These are phyloP conservation scores for Sorex maritimensis DNA, from an alignment of 2,797 vertebrate species.

Conservation along the genomic window DNA sequence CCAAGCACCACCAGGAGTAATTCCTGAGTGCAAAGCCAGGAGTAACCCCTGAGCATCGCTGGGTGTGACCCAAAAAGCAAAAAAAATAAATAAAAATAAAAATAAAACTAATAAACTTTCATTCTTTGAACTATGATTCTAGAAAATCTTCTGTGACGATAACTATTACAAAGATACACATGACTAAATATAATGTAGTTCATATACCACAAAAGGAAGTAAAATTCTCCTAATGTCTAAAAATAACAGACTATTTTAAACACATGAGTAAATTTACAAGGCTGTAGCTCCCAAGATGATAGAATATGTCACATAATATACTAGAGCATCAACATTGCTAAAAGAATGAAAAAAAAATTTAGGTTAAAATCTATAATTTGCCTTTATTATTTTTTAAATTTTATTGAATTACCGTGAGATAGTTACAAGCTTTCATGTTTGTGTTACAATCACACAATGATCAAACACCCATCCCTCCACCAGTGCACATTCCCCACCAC, in stretches of 20 bases:
- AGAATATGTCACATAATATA: background rate
- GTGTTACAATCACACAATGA: too few relatives aligned
- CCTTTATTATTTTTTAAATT: too few relatives aligned
- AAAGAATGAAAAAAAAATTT: background rate
- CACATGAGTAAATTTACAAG: background rate
- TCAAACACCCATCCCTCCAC: too few relatives aligned
- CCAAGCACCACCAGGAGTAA: too few relatives aligned
- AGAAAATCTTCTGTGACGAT: constrained; percentile 61
- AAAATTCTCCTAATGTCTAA: constrained; percentile 4
- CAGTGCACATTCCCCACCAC: too few relatives aligned
- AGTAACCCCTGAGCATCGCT: too few relatives aligned
- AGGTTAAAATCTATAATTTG: too few relatives aligned
- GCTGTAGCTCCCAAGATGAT: background rate
- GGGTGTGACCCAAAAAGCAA: too few relatives aligned
- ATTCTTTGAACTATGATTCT: background rate
- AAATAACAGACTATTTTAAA: constrained; percentile 21
- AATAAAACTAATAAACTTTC: constrained; percentile 44
- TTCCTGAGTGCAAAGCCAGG: too few relatives aligned
- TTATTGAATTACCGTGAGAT: too few relatives aligned
- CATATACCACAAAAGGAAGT: background rate
- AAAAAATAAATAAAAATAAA: background rate
- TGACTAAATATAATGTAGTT: constrained; percentile 32
- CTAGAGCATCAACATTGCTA: background rate
- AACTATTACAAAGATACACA: background rate
- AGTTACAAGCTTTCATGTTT: too few relatives aligned